Percentiles rank a stretch among this genome's conserved stretches.
phyloP scores from a whole-genome alignment of 2,888 invertebrate genomes.

The Dolichopus griseipennis region DNA sequence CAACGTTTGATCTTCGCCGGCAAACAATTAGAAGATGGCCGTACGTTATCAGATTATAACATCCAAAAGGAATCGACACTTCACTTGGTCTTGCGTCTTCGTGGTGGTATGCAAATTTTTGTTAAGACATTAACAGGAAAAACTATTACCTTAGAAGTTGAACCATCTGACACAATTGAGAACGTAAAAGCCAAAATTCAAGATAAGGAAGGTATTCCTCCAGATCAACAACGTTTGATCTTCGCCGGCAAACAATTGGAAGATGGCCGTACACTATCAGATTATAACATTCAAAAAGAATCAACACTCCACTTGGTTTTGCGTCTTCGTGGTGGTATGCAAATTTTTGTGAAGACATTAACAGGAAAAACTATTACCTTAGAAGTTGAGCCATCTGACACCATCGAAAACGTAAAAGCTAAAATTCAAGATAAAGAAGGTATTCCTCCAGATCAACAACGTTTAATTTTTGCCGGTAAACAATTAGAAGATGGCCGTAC shows the following conservation, averaged over 20 bases:
- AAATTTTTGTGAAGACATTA: constrained; percentile 29
- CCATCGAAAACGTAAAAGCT: constrained; percentile 26
- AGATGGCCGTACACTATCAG: constrained; percentile 31
- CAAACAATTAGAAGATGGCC: constrained; percentile 24
- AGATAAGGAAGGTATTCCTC: constrained; percentile 34
- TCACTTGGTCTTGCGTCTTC: constrained; percentile 30
- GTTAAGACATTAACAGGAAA: constrained; percentile 31
- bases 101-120: constrained; percentile 30
- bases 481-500: constrained; percentile 25
- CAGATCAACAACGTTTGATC: constrained; percentile 33
- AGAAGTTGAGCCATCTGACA: constrained; percentile 30
- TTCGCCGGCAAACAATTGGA: constrained; percentile 34
- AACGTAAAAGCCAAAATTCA: constrained; percentile 33
- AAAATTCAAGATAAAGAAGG: constrained; percentile 26
- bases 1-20: constrained; percentile 20
- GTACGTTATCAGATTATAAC: constrained; percentile 31
- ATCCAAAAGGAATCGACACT: constrained; percentile 33
- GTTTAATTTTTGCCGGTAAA: constrained; percentile 26
- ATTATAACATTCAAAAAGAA: constrained; percentile 33
- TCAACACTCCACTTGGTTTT: constrained; percentile 32
- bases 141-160: constrained; percentile 33
- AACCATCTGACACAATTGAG: constrained; percentile 32
- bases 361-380: constrained; percentile 32
- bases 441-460: constrained; percentile 26
- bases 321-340: constrained; percentile 30